These are phyloP conservation scores for Pteropus alecto DNA, from an alignment of 2,113 vertebrate genomes.

Conservation along the genomic window DNA sequence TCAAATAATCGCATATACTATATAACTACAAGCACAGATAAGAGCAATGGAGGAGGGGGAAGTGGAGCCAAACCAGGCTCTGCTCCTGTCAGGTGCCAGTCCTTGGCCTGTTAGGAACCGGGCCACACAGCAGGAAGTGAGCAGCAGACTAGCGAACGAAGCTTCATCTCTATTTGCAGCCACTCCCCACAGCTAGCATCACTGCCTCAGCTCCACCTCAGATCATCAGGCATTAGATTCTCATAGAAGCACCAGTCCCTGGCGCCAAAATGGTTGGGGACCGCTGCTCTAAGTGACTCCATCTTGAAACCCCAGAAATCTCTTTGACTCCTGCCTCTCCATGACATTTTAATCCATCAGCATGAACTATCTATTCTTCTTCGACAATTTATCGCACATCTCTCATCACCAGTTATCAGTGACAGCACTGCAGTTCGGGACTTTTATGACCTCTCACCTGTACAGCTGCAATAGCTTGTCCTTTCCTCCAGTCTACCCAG, in stretches of 20 bases:
- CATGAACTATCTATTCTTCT: not conserved
- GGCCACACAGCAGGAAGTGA: no score
- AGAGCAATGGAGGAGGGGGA: not conserved
- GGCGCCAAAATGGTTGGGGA: no score
- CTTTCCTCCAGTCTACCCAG: not conserved
- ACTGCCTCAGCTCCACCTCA: no score
- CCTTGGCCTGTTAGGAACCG: no score
- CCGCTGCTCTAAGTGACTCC: not conserved
- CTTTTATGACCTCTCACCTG: not conserved
- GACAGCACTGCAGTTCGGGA: not conserved
- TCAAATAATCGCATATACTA: not conserved
- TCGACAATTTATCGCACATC: not conserved
- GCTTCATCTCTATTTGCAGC: no score
- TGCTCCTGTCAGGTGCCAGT: not conserved
- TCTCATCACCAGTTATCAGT: not conserved
- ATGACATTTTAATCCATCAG: not conserved
- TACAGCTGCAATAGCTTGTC: not conserved
- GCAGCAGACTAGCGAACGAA: no score
- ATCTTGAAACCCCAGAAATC: not conserved
- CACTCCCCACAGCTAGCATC: no score
- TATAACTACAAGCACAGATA: not conserved
- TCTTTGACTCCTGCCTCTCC: not conserved
- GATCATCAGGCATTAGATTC: no score
- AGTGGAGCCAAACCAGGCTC: not conserved
- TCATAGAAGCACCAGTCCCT: no score